These are phyloP conservation scores for Mesorhabditis spiculigera DNA, from an alignment of 2,888 invertebrate species.

Conservation along the genomic window DNA sequence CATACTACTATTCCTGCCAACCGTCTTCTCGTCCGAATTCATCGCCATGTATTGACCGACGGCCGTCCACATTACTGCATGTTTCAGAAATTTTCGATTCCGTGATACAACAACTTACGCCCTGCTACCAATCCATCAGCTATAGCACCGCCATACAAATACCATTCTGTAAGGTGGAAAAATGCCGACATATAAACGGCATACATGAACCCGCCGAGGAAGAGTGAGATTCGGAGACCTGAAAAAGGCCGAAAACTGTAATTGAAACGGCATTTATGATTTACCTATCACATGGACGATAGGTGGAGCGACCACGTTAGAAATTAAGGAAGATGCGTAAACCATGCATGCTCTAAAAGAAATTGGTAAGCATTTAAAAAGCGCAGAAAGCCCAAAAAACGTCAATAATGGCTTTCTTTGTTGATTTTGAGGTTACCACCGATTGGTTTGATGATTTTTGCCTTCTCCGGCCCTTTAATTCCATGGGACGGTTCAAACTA, in stretches of 20 bases:
- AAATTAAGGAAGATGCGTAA: not conserved
- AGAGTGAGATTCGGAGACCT: not conserved
- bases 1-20: conserved; percentile 11
- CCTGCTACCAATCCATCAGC: not conserved
- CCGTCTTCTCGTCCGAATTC: conserved; percentile 12
- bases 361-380: not conserved
- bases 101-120: not conserved
- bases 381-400: no score
- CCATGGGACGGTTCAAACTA: no score
- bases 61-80: conserved; percentile 18
- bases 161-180: not conserved
- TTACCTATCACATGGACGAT: not conserved
- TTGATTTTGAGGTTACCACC: no score
- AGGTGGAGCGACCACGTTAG: not conserved
- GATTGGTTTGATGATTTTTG: no score
- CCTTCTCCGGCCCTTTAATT: no score
- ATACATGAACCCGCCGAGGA: not conserved
- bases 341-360: not conserved
- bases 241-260: not conserved
- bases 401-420: no score
- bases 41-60: conserved; percentile 14
- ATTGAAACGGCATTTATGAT: not conserved
- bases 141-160: not conserved
- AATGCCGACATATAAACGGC: not conserved
- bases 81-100: conserved; percentile 1